These are phyloP conservation scores for Bellardia pandia DNA, from an alignment of 2,888 invertebrate genomes.

Conservation along the genomic window DNA sequence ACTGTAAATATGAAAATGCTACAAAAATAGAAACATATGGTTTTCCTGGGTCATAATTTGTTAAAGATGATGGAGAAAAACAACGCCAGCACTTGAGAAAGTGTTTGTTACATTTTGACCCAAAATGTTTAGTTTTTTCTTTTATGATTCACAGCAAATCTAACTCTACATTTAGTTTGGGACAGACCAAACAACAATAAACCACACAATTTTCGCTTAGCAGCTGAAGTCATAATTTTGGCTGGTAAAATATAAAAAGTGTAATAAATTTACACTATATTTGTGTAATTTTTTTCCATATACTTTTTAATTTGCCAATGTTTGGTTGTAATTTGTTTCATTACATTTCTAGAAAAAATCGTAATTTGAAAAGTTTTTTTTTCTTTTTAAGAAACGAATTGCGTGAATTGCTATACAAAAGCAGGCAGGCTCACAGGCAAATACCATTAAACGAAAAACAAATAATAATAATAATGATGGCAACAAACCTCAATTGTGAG, in stretches of 20 bases:
- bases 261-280: slow-evolving; percentile 43
- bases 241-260: not conserved
- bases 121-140: slow-evolving; percentile 30
- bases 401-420: slow-evolving; percentile 54
- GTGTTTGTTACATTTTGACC: slow-evolving; percentile 37
- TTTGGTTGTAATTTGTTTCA: slow-evolving; percentile 18
- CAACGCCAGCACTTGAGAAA: not conserved
- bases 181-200: not conserved
- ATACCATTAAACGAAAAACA: slow-evolving; percentile 38
- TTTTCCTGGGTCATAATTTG: slow-evolving; percentile 1
- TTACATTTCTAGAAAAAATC: slow-evolving; percentile 53
- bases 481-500: slow-evolving; percentile 15
- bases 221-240: slow-evolving; percentile 48
- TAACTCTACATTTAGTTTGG: slow-evolving; percentile 34
- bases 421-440: not conserved
- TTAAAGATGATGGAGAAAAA: not conserved
- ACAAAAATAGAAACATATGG: not conserved
- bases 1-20: no score
- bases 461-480: slow-evolving; percentile 12
- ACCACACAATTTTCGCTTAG: slow-evolving; percentile 20
- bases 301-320: slow-evolving; percentile 67
- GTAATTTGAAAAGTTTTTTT: slow-evolving; percentile 49
- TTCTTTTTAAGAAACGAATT: slow-evolving; percentile 21
- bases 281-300: slow-evolving; percentile 7
- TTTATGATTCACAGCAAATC: slow-evolving; percentile 43